Conservation (phyloP, 2,797 vertebrate species). For the Urophycis tenuis region DNA sequence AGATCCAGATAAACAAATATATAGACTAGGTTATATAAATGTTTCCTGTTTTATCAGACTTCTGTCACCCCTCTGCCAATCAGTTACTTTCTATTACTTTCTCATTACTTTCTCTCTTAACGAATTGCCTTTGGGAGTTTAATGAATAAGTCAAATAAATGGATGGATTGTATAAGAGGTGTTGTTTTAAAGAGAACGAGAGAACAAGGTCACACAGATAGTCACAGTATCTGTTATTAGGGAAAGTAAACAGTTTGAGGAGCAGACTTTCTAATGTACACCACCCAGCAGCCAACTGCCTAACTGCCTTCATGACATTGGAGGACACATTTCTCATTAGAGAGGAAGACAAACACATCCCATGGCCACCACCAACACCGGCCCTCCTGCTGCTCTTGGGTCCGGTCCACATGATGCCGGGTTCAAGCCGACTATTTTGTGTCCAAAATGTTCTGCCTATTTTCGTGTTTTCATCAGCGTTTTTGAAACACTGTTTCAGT, state of each 20-base stretch:
- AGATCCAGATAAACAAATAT: neutral
- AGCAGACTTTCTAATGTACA: neutral
- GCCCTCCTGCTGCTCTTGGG: neutral
- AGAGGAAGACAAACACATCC: conserved; percentile 2
- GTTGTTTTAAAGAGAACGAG: neutral
- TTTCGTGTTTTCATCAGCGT: neutral
- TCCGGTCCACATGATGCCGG: neutral
- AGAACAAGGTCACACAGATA: neutral
- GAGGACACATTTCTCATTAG: neutral
- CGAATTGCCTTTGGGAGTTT: neutral
- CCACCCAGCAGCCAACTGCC: neutral
- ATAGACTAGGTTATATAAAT: neutral
- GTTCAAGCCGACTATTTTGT: neutral
- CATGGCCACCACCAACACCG: neutral
- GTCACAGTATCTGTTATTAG: neutral
- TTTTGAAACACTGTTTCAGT: neutral
- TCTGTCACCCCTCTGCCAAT: neutral
- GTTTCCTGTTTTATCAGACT: neutral
- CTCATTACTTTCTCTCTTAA: neutral
- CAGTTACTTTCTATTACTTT: too few species aligned
- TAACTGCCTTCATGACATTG: neutral
- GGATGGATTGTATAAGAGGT: neutral
- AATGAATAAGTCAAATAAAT: neutral
- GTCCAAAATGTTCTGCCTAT: neutral
- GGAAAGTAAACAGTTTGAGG: neutral